phyloP scores from a whole-genome alignment of 2,888 invertebrate species.

The Baccha elongata region DNA sequence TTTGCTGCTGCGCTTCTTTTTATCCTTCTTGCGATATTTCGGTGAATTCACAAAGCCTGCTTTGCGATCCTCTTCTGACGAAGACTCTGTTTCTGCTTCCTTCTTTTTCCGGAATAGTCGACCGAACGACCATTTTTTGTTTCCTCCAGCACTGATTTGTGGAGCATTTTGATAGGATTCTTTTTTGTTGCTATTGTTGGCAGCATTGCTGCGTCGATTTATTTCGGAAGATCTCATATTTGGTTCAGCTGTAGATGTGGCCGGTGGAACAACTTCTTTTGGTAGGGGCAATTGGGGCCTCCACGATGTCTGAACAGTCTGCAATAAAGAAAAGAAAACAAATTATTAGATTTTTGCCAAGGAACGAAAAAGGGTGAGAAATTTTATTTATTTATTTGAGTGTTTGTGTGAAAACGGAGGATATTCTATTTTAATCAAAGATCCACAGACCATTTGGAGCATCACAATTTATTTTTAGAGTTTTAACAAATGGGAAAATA shows the following conservation, averaged over 20 bases:
- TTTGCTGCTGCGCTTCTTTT: conserved; percentile 83
- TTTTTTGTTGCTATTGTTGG: conserved; percentile 73
- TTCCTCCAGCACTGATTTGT: conserved; percentile 75
- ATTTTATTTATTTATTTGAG: neutral
- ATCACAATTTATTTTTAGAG: conserved; percentile 39
- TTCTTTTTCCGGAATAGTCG: conserved; percentile 90
- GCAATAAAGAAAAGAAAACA: conserved; percentile 58
- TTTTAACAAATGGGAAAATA: conserved; percentile 61
- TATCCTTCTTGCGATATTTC: conserved; percentile 78
- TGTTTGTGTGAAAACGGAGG: neutral
- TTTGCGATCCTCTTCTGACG: conserved; percentile 82
- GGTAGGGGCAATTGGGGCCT: conserved; percentile 82
- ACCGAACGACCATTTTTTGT: conserved; percentile 91
- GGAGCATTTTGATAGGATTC: conserved; percentile 83
- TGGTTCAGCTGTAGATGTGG: conserved; percentile 75
- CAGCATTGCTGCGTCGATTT: conserved; percentile 74
- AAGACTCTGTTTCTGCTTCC: conserved; percentile 83
- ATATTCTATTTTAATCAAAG: neutral
- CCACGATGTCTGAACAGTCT: conserved; percentile 83
- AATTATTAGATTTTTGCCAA: neutral
- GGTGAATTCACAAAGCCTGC: conserved; percentile 80
- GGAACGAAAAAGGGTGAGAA: neutral
- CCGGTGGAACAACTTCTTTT: conserved; percentile 79
- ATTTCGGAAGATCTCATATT: conserved; percentile 73
- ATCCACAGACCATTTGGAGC: conserved; percentile 31